Conservation (phyloP, 2,113 vertebrate species). For the Alexandromys fortis region DNA sequence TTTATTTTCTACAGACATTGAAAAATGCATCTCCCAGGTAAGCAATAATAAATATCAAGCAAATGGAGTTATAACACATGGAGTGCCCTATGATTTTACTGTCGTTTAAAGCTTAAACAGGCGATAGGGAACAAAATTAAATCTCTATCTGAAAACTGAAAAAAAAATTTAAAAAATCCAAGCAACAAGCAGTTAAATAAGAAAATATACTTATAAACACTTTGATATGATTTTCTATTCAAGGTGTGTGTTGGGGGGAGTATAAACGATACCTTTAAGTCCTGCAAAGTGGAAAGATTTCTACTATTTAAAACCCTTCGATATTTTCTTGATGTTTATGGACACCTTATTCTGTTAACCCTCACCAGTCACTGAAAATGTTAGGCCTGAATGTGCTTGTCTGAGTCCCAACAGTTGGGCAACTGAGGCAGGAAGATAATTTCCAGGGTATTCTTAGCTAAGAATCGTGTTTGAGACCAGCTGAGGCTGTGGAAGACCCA, state of each 20-base stretch:
- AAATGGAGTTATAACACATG: not conserved
- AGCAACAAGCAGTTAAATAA: too few relatives aligned
- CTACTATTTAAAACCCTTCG: not conserved
- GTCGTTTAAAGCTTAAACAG: not conserved
- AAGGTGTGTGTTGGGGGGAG: not conserved
- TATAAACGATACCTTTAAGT: not conserved
- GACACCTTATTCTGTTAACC: not conserved
- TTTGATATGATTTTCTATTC: not conserved
- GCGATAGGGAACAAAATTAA: not conserved
- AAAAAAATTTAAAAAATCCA: not conserved
- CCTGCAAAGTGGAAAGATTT: not conserved
- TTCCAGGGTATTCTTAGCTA: not conserved
- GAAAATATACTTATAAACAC: not conserved
- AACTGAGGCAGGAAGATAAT: not conserved
- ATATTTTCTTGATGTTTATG: not conserved
- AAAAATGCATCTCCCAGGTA: not conserved
- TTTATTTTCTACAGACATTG: not conserved
- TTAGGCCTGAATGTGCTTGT: not conserved
- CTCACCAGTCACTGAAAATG: not conserved
- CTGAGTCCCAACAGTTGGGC: not conserved
- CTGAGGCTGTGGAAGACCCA: not conserved
- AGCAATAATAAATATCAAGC: not conserved
- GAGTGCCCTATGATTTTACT: not conserved
- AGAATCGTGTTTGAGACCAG: not conserved
- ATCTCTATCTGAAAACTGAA: not conserved